A percentile compares a stretch with the other conserved stretches of the same genome.
These are phyloP conservation scores for Aspidoscelis tigris DNA, from an alignment of 2,113 vertebrate genomes.

Conservation along the genomic window DNA sequence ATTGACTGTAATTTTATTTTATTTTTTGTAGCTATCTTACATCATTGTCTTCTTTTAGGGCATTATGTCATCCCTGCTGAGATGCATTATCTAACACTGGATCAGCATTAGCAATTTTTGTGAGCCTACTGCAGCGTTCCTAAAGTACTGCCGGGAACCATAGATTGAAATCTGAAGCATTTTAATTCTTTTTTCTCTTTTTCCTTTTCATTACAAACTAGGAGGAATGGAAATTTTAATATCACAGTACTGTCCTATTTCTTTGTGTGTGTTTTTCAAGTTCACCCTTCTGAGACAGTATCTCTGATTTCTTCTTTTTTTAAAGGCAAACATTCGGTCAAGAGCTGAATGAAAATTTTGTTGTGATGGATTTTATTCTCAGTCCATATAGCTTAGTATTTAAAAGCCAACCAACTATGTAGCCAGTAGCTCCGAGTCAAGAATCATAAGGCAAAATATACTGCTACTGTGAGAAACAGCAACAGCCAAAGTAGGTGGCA, in stretches of 20 bases:
- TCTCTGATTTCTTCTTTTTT: neutral
- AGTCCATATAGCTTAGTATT: neutral
- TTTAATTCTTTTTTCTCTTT: slow-evolving; percentile 45
- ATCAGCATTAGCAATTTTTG: slow-evolving; percentile 81
- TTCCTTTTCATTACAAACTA: slow-evolving; percentile 75
- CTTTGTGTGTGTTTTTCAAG: slow-evolving; percentile 62
- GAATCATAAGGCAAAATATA: neutral
- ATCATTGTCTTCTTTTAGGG: slow-evolving; percentile 86
- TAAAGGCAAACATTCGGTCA: neutral
- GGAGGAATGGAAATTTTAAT: slow-evolving; percentile 74
- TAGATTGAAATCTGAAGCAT: slow-evolving; percentile 83
- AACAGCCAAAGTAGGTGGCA: neutral
- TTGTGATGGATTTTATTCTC: neutral
- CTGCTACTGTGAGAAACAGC: neutral
- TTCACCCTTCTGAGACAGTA: slow-evolving; percentile 61
- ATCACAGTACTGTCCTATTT: slow-evolving; percentile 50
- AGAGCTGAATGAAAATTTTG: neutral
- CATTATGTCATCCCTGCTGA: slow-evolving; percentile 87
- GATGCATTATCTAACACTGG: slow-evolving; percentile 81
- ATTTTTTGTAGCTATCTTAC: slow-evolving; percentile 80
- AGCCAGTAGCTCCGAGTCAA: neutral
- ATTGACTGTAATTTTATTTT: slow-evolving; percentile 75
- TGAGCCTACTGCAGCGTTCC: slow-evolving; percentile 80
- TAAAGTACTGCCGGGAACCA: slow-evolving; percentile 80
- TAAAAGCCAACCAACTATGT: neutral